Evolutionary conservation across 2,113 vertebrate genomes (phyloP), one percentile per base, ranked within the genome.

Genomic region (Dipodomys stephensi): DNA sequence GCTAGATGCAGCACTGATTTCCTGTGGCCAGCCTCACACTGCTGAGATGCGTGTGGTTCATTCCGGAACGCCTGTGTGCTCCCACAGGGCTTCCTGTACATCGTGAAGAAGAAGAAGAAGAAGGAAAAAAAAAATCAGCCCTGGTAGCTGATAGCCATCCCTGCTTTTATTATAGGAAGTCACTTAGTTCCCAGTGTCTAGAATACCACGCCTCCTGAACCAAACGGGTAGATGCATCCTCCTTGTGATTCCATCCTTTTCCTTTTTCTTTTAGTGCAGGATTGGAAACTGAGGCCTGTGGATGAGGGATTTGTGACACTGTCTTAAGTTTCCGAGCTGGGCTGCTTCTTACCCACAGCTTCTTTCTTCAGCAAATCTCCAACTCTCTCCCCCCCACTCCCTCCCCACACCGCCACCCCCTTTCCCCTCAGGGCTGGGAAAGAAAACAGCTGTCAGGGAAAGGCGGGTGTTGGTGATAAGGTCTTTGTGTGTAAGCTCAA

Each of bases 381-480:
- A 39, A 39, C 39, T 39, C 4, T 39, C 39, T 39, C 39, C 39
- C 4, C 4, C 39, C 49, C n/a, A n/a, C n/a, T n/a, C 49, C 49
- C 84, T 72, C n/a, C 39, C 30, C 79, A 46, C 3, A 39, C 39
- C 39, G 4, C 39, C 39, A 6, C 5, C 69, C 83, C 87, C 88
- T 80, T 87, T 82, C 25, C 71, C 80, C 80, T 49, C 53, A 72
- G 39, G 83, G 91, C 95, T 92, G 89, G 94, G 97, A 98, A 97
- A 97, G 93, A 97, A 95, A 97, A 91, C 97, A 98, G 96, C 97
- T 98, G 97, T 97, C 96, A 97, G 88, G 96, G 95, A 94, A 83
- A 87, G 95, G 93, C 96, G 96, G 65, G 6, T 94, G 97, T 96
- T 92, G 97, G 96, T 95, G 97, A 98, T 98, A 97, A 98, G 91